A percentile compares a stretch with the other conserved stretches of the same genome.
Evolutionary conservation across 2,888 invertebrate species (phyloP).

Genomic region (Saturnia pavonia): DNA sequence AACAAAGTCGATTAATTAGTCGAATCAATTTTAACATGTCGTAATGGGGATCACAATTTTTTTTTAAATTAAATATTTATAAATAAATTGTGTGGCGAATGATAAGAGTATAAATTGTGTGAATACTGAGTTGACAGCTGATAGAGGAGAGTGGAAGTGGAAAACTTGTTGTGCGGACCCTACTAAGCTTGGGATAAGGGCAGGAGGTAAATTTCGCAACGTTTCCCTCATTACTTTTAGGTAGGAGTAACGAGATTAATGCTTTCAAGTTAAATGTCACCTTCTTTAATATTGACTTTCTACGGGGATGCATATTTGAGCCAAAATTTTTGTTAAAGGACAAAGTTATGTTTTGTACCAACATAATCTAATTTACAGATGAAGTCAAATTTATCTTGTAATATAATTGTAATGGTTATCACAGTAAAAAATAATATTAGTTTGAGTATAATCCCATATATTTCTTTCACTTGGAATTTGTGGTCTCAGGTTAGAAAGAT

Average conservation of each 20-base stretch:
- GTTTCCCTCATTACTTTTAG: neutral
- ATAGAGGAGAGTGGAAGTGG: too few relatives aligned
- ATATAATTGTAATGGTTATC: neutral
- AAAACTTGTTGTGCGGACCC: neutral
- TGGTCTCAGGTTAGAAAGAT: neutral
- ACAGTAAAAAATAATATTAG: neutral
- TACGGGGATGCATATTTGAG: neutral
- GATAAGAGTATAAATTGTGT: neutral
- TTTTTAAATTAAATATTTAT: neutral
- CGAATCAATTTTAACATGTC: conserved; percentile 40
- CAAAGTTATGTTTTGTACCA: neutral
- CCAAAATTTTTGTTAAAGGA: neutral
- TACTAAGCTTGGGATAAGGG: too few relatives aligned
- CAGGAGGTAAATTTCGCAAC: neutral
- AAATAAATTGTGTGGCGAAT: too few relatives aligned
- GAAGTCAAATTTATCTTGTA: neutral
- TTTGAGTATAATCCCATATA: neutral
- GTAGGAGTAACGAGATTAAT: neutral
- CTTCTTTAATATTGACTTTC: neutral
- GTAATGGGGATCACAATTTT: conserved; percentile 29
- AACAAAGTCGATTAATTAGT: conserved; percentile 46
- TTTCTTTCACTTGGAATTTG: neutral
- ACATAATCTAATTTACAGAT: neutral
- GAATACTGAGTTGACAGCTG: neutral
- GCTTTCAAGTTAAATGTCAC: neutral